Conservation (phyloP, 2,797 vertebrate species). For the Lagodon rhomboides region DNA sequence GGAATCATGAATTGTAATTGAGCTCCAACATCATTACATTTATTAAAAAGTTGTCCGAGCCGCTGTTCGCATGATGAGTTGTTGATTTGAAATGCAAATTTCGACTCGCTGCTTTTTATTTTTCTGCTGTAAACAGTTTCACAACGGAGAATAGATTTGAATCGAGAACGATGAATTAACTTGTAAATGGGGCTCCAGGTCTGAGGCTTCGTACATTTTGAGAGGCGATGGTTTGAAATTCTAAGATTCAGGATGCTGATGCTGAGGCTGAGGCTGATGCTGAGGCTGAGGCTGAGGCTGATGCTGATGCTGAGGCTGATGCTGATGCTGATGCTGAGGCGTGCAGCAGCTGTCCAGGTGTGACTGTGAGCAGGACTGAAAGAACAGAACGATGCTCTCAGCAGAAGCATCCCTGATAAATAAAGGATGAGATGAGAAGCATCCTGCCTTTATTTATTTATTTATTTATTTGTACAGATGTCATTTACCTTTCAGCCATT, state of each 20-base stretch:
- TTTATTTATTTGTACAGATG: conserved; percentile 25
- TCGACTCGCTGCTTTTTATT: not conserved
- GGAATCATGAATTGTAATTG: conserved; percentile 35
- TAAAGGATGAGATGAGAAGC: conserved; percentile 8
- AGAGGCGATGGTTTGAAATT: not conserved
- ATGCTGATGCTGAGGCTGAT: not conserved
- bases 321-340: no score
- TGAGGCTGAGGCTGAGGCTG: not conserved
- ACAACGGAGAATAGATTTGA: not conserved
- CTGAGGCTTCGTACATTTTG: not conserved
- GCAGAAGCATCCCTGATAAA: conserved; percentile 6
- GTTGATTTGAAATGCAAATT: conserved; percentile 35
- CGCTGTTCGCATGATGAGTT: conserved; percentile 21
- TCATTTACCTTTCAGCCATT: conserved; percentile 59
- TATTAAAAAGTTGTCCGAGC: conserved; percentile 30
- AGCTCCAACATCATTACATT: conserved; percentile 27
- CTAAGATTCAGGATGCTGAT: not conserved
- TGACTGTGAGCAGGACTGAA: not conserved
- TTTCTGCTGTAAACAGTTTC: conserved; percentile 2
- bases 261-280: not conserved
- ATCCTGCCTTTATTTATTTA: not conserved
- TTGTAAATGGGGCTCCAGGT: not conserved
- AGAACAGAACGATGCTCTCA: not conserved
- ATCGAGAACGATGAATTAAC: not conserved
- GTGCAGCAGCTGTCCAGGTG: conserved; percentile 1